phyloP scores from a whole-genome alignment of 2,888 invertebrate species.

The Melieria omissa region DNA sequence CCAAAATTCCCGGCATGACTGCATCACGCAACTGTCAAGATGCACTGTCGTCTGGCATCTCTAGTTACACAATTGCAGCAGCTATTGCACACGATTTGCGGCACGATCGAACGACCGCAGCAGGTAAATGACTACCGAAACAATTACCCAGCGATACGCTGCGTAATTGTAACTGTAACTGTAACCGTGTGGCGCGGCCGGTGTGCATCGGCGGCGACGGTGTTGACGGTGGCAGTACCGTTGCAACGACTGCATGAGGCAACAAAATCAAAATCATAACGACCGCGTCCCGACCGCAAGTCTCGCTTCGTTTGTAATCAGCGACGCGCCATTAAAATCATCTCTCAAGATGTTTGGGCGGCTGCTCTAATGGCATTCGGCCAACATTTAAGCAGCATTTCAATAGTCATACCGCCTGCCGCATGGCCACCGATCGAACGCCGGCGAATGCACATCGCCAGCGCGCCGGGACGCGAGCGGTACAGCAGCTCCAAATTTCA shows the following conservation, averaged over 20 bases:
- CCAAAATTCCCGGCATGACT: too few species aligned
- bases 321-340: constrained; percentile 56
- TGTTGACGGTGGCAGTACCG: too few species aligned
- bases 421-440: background rate
- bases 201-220: too few species aligned
- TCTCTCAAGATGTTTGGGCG: constrained; percentile 30
- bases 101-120: constrained; percentile 15
- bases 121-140: constrained; percentile 27
- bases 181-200: background rate
- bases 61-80: too few species aligned
- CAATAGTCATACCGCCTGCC: constrained; percentile 46
- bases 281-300: constrained; percentile 50
- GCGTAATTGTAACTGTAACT: constrained; percentile 37
- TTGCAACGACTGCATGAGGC: too few species aligned
- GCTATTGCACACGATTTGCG: constrained; percentile 9
- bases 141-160: constrained; percentile 36
- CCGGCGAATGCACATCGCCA: background rate
- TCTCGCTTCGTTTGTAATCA: constrained; percentile 52
- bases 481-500: constrained; percentile 32
- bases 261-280: background rate
- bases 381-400: constrained; percentile 46
- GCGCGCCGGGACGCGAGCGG: background rate
- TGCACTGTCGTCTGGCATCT: too few species aligned
- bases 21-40: too few species aligned
- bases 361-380: constrained; percentile 24